phyloP scores from a whole-genome alignment of 2,113 vertebrate genomes.

The Cichladusa arquata region DNA sequence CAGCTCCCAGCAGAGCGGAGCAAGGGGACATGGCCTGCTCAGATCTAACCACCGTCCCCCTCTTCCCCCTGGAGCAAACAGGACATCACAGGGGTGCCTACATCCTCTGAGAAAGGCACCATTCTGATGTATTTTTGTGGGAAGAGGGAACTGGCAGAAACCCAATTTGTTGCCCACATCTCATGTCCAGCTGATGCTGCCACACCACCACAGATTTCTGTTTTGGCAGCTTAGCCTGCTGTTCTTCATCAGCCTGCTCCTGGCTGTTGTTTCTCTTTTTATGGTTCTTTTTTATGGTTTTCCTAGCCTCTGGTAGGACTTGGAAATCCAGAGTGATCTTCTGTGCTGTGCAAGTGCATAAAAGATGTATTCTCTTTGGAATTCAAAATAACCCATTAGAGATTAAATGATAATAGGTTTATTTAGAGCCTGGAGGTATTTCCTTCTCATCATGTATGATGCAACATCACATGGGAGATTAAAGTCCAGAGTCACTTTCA shows the following conservation, averaged over 20 bases:
- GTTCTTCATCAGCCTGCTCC: neutral
- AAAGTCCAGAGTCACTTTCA: slow-evolving; percentile 36
- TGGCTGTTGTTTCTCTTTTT: neutral
- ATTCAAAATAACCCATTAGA: slow-evolving; percentile 14
- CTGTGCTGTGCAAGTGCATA: neutral
- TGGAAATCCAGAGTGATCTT: neutral
- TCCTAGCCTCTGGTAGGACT: neutral
- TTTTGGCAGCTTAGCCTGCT: neutral
- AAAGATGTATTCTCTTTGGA: neutral
- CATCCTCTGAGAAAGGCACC: neutral
- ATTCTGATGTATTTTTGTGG: neutral
- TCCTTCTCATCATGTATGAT: slow-evolving; percentile 36
- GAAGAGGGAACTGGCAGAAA: neutral
- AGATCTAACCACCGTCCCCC: neutral
- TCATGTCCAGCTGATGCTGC: rapidly evolving
- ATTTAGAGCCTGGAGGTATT: slow-evolving; percentile 38
- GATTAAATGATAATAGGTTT: slow-evolving; percentile 64
- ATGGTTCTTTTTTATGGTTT: neutral
- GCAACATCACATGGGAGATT: slow-evolving; percentile 36
- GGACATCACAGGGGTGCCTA: neutral
- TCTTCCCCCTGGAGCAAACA: neutral
- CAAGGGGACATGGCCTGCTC: rapidly evolving
- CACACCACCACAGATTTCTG: neutral
- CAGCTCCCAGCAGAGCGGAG: neutral
- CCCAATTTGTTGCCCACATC: neutral